A percentile compares a stretch with the other conserved stretches of the same genome.
Conservation (phyloP, 2,797 vertebrate species). For the Sitta carolinensis region DNA sequence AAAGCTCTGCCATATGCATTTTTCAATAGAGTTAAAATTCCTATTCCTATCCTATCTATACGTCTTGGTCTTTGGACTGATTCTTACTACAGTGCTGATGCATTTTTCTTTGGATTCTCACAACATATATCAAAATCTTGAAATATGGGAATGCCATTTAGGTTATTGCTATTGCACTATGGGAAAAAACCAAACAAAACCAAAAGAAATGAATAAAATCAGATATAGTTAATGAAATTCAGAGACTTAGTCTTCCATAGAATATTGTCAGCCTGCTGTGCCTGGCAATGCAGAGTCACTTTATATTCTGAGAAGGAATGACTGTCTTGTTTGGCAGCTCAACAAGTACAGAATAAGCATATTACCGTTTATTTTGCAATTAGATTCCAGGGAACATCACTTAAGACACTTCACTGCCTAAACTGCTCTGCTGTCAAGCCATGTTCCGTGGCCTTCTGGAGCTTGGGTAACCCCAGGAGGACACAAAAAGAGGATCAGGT, state of each 20-base stretch:
- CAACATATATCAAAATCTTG: neutral
- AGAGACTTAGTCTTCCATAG: constrained; percentile 20
- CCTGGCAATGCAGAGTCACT: constrained; percentile 32
- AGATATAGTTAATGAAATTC: constrained; percentile 46
- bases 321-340: constrained; percentile 28
- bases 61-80: neutral
- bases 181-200: neutral
- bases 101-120: neutral
- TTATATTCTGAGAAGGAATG: neutral
- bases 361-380: constrained; percentile 21
- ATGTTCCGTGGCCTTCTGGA: neutral
- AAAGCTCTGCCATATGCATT: neutral
- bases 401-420: neutral
- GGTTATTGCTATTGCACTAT: neutral
- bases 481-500: neutral
- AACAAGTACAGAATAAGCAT: constrained; percentile 3
- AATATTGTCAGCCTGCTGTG: constrained; percentile 35
- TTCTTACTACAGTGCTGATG: neutral
- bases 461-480: neutral
- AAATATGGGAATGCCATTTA: neutral
- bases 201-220: neutral
- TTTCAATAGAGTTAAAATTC: neutral
- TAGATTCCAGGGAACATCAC: constrained; percentile 43
- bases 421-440: constrained; percentile 16
- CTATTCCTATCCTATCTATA: neutral